Conservation (phyloP, 1,140 invertebrate genomes). For the Anastatus disparis region DNA sequence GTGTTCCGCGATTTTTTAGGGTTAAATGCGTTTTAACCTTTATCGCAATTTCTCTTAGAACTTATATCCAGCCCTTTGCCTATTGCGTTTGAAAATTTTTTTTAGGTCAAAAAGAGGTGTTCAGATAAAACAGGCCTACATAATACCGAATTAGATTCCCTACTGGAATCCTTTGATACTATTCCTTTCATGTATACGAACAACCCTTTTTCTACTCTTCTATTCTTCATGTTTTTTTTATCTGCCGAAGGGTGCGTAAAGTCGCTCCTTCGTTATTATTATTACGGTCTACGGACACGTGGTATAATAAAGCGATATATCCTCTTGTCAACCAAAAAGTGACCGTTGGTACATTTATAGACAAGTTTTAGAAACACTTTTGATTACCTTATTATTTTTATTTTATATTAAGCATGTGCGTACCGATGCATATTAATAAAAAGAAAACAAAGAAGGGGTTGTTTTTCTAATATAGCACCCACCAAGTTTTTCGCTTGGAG, state of each 20-base stretch:
- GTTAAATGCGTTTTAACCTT: background rate
- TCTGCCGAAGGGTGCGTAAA: background rate
- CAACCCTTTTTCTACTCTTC: background rate
- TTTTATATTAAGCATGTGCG: background rate
- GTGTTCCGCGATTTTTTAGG: background rate
- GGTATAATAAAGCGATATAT: constrained; percentile 22
- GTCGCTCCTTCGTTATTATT: constrained; percentile 14
- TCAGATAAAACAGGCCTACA: background rate
- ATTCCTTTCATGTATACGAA: background rate
- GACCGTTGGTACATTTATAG: background rate
- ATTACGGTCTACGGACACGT: background rate
- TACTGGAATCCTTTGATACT: background rate
- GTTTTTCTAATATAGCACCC: too few species aligned
- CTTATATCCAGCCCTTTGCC: background rate
- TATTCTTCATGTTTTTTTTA: constrained; percentile 4
- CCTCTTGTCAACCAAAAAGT: background rate
- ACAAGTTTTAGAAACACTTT: background rate
- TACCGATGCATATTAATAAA: background rate
- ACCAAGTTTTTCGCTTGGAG: too few species aligned
- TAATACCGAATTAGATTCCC: background rate
- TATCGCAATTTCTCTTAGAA: background rate
- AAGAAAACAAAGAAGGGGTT: background rate
- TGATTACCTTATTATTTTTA: background rate
- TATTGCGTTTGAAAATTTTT: background rate
- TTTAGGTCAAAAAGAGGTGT: background rate